Evolutionary conservation across 2,113 vertebrate genomes (phyloP).

Genomic region (Oenanthe oenanthe): DNA sequence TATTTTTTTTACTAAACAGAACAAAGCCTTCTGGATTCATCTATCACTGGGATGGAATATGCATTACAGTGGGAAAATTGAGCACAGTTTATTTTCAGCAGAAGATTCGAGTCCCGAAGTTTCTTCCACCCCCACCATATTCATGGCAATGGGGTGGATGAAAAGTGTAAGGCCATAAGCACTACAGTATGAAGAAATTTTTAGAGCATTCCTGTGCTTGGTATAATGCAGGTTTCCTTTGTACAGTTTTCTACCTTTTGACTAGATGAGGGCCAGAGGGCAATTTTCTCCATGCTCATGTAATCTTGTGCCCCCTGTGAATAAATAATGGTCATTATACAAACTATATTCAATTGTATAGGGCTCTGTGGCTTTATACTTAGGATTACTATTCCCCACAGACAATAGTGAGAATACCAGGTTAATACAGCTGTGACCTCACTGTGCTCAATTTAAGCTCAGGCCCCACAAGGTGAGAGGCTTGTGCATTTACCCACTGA

Average conservation of each 20-base stretch:
- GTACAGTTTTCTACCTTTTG: constrained; percentile 74
- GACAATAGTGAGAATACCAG: constrained; percentile 72
- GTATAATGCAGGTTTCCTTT: constrained; percentile 75
- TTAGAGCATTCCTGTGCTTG: constrained; percentile 75
- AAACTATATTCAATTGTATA: constrained; percentile 72
- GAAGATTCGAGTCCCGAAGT: constrained; percentile 27
- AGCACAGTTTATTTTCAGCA: constrained; percentile 8
- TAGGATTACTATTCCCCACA: constrained; percentile 70
- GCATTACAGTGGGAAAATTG: background rate
- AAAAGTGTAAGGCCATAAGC: constrained; percentile 71
- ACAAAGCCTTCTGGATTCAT: background rate
- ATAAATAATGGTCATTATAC: constrained; percentile 85
- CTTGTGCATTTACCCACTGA: constrained; percentile 73
- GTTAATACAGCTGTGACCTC: constrained; percentile 79
- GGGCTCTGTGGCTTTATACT: constrained; percentile 68
- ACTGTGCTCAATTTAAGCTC: constrained; percentile 72
- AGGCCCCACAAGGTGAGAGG: constrained; percentile 76
- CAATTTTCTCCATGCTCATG: constrained; percentile 80
- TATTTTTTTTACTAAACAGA: background rate
- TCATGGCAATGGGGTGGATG: constrained; percentile 33
- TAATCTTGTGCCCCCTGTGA: constrained; percentile 79
- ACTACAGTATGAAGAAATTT: constrained; percentile 58
- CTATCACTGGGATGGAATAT: background rate
- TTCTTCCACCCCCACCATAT: constrained; percentile 7
- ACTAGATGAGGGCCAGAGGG: constrained; percentile 78